These are phyloP conservation scores for Tetragonisca angustula DNA, from an alignment of 2,888 invertebrate species.

Conservation along the genomic window DNA sequence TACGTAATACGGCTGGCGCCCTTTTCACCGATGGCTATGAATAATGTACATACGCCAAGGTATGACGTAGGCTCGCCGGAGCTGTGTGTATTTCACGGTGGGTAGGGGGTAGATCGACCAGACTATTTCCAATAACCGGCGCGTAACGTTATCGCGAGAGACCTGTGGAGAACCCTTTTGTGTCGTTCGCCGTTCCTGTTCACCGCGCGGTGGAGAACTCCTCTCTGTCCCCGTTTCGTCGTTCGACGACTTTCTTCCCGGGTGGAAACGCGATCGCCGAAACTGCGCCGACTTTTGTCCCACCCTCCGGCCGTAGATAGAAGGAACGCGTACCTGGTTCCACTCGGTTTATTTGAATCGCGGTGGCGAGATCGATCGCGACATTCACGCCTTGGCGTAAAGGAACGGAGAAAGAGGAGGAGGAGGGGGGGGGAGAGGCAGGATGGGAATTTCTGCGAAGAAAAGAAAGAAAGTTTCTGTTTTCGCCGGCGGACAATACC, in stretches of 20 bases:
- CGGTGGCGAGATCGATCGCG: not conserved
- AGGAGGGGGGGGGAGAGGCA: too few relatives aligned
- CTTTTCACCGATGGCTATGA: conserved; percentile 82
- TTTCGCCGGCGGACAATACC: conserved; percentile 76
- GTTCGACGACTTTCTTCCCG: conserved; percentile 9
- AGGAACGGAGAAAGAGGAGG: too few relatives aligned
- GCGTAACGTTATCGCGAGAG: conserved; percentile 66
- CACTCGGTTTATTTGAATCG: not conserved
- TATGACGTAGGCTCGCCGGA: conserved; percentile 78
- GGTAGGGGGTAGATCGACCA: conserved; percentile 71
- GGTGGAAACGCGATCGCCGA: not conserved
- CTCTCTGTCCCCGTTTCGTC: not conserved
- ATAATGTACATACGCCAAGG: conserved; percentile 82
- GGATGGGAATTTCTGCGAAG: conserved; percentile 56
- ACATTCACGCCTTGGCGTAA: too few relatives aligned
- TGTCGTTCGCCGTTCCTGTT: conserved; percentile 8
- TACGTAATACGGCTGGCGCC: conserved; percentile 82
- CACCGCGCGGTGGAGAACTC: not conserved
- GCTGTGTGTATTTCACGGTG: conserved; percentile 74
- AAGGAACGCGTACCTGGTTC: not conserved
- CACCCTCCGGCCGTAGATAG: not conserved
- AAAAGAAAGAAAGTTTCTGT: conserved; percentile 54
- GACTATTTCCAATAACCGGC: conserved; percentile 73
- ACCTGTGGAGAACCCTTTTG: conserved; percentile 56
- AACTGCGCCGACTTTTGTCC: too few relatives aligned